Evolutionary conservation across 2,113 vertebrate species (phyloP).

Genomic region (Catharus minimus): DNA sequence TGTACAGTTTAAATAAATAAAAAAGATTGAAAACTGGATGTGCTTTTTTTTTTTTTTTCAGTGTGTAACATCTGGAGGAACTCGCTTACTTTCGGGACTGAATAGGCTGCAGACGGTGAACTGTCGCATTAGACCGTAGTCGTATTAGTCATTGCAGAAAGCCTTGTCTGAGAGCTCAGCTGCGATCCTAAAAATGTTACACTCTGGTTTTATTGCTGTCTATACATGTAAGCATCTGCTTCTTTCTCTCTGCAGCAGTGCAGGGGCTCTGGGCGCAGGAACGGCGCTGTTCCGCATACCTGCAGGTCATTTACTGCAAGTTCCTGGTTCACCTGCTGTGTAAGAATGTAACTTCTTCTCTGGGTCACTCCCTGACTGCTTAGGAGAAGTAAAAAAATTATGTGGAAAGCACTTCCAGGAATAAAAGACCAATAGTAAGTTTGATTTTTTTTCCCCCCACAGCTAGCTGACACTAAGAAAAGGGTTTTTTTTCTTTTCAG

Average conservation of each 20-base stretch:
- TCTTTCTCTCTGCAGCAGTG: neutral
- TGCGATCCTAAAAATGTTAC: constrained; percentile 34
- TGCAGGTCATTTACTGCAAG: constrained; percentile 28
- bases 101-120: constrained; percentile 30
- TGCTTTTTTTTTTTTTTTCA: constrained; percentile 4
- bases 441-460: neutral
- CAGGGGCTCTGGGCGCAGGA: neutral
- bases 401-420: constrained; percentile 23
- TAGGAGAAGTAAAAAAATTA: neutral
- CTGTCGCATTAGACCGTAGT: constrained; percentile 25
- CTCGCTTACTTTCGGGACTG: constrained; percentile 27
- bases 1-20: constrained; percentile 99
- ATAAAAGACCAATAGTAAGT: neutral
- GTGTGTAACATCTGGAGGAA: constrained; percentile 51
- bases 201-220: neutral
- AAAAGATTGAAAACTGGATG: constrained; percentile 69
- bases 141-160: constrained; percentile 45
- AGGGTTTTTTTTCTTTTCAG: neutral
- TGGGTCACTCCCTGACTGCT: constrained; percentile 29
- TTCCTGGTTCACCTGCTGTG: constrained; percentile 66
- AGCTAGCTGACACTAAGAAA: neutral
- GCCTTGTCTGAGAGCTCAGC: constrained; percentile 55
- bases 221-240: constrained; percentile 46
- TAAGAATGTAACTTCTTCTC: constrained; percentile 60
- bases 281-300: constrained; percentile 39